These are phyloP conservation scores for Chiloscyllium punctatum DNA, from an alignment of 2,797 vertebrate species.

Conservation along the genomic window DNA sequence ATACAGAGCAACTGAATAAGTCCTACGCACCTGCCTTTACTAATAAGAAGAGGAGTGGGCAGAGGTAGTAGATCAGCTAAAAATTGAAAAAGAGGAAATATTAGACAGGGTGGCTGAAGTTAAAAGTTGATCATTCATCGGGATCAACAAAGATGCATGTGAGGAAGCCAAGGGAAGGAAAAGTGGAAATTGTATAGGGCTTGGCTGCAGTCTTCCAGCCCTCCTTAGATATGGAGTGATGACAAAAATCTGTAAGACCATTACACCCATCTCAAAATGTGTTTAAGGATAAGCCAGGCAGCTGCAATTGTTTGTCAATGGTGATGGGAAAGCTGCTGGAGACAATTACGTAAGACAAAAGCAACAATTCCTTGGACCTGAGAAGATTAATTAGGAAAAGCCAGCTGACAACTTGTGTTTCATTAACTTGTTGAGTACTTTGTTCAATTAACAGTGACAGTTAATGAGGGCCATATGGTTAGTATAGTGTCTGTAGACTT, in stretches of 20 bases:
- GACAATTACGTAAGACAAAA: background rate
- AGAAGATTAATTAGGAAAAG: background rate
- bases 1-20: background rate
- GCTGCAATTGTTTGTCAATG: background rate
- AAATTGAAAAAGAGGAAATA: background rate
- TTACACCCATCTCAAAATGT: background rate
- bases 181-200: background rate
- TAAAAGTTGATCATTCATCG: background rate
- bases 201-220: background rate
- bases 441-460: background rate
- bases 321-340: background rate
- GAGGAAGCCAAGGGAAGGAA: background rate
- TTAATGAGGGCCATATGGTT: background rate
- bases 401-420: background rate
- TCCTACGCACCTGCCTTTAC: background rate
- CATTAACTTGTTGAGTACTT: background rate
- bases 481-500: background rate
- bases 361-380: background rate
- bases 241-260: background rate
- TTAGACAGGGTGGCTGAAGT: background rate
- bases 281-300: background rate
- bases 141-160: background rate
- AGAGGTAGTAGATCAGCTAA: background rate
- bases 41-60: background rate
- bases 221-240: background rate